phyloP scores from a whole-genome alignment of 2,113 vertebrate species.

The Azemiops feae region DNA sequence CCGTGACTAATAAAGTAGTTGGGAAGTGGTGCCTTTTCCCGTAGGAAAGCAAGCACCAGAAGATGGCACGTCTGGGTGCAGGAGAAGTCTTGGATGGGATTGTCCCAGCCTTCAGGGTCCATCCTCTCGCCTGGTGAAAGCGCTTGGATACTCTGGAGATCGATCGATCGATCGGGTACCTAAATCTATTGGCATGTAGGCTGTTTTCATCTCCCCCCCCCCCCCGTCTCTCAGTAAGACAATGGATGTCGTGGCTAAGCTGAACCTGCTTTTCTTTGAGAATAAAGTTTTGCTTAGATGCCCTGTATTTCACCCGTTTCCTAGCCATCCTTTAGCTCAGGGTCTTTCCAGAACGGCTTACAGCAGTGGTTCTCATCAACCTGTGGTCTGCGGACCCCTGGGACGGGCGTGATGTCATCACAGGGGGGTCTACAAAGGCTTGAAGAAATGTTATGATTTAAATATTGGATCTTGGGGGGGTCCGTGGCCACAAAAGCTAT shows the following conservation, averaged over 20 bases:
- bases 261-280: background rate
- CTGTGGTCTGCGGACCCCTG: background rate
- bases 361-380: background rate
- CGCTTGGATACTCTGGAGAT: background rate
- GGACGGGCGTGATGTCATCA: background rate
- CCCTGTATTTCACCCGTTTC: background rate
- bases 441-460: background rate
- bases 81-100: background rate
- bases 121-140: background rate
- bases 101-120: no score
- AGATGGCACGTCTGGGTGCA: background rate
- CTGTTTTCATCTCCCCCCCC: background rate
- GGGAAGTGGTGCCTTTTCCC: background rate
- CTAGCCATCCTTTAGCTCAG: background rate
- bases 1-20: background rate
- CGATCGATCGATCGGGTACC: background rate
- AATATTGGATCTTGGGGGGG: background rate
- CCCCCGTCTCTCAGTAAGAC: background rate
- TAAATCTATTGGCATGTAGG: background rate
- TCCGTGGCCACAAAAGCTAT: background rate
- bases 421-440: background rate
- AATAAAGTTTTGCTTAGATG: background rate
- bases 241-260: background rate
- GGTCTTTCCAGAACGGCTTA: background rate
- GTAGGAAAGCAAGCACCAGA: background rate